A percentile compares a stretch with the other conserved stretches of the same genome.
These are phyloP conservation scores for Lasioglossum villosulum DNA, from an alignment of 2,888 invertebrate species.

Conservation along the genomic window DNA sequence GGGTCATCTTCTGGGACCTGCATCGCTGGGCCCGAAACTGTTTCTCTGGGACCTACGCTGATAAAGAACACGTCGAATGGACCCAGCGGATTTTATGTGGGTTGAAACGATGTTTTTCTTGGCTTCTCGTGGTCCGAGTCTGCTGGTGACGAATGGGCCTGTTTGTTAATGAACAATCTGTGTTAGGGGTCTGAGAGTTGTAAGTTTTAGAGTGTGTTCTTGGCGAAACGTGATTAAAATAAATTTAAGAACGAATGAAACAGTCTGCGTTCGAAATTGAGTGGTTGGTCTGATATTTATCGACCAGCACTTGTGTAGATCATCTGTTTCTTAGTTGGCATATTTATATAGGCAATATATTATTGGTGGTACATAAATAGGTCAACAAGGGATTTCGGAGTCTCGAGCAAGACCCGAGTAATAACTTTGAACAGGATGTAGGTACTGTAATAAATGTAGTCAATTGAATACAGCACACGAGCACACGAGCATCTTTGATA, in stretches of 20 bases:
- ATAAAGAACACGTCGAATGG: neutral
- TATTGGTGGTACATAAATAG: neutral
- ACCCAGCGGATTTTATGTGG: neutral
- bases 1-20: neutral
- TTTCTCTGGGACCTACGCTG: neutral
- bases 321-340: neutral
- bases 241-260: neutral
- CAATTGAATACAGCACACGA: neutral
- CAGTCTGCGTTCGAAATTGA: neutral
- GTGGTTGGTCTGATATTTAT: neutral
- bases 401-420: neutral
- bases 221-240: neutral
- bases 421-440: neutral
- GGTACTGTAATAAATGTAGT: neutral
- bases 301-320: neutral
- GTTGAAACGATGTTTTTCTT: neutral
- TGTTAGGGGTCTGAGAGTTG: neutral
- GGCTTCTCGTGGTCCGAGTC: neutral
- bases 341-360: neutral
- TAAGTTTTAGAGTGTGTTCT: neutral
- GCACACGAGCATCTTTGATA: neutral
- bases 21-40: too few relatives aligned
- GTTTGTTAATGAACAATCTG: neutral
- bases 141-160: neutral
- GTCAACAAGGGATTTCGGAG: neutral